A percentile compares a stretch with the other conserved stretches of the same genome.
phyloP scores from a whole-genome alignment of 2,797 vertebrate species.

The Alfaro cultratus region DNA sequence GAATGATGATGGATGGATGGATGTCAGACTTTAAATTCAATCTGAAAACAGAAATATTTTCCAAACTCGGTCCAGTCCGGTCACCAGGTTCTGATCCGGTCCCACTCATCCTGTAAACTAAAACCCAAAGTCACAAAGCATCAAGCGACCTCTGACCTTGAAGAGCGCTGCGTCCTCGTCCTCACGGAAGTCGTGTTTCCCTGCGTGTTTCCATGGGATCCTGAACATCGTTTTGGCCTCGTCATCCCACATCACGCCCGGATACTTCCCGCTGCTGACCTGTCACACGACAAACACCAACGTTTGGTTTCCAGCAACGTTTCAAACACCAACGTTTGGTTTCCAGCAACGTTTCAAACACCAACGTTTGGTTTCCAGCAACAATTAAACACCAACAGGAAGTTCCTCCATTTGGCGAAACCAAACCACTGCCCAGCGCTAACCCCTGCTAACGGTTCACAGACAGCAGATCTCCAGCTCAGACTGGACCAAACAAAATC shows the following conservation, averaged over 20 bases:
- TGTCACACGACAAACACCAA: slow-evolving; percentile 1
- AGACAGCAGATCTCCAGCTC: neutral
- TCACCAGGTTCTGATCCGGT: too few relatives aligned
- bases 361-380: too few relatives aligned
- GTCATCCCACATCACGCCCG: slow-evolving; percentile 88
- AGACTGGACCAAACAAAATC: neutral
- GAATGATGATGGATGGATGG: neutral
- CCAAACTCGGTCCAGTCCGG: too few relatives aligned
- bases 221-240: slow-evolving; percentile 87
- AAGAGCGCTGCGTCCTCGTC: slow-evolving; percentile 92
- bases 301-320: neutral
- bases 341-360: too few relatives aligned
- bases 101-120: too few relatives aligned
- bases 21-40: neutral
- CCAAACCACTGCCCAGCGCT: too few relatives aligned
- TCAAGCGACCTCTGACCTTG: slow-evolving; percentile 74
- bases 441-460: too few relatives aligned
- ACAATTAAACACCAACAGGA: too few relatives aligned
- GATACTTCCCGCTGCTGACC: slow-evolving; percentile 85
- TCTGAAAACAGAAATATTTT: neutral
- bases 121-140: too few relatives aligned
- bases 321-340: too few relatives aligned
- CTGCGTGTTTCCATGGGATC: slow-evolving; percentile 93
- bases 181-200: slow-evolving; percentile 91
- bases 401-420: too few relatives aligned